Base-by-base conservation (phyloP, 2,113 vertebrate genomes). In the Pyrgilauda ruficollis region DNA sequence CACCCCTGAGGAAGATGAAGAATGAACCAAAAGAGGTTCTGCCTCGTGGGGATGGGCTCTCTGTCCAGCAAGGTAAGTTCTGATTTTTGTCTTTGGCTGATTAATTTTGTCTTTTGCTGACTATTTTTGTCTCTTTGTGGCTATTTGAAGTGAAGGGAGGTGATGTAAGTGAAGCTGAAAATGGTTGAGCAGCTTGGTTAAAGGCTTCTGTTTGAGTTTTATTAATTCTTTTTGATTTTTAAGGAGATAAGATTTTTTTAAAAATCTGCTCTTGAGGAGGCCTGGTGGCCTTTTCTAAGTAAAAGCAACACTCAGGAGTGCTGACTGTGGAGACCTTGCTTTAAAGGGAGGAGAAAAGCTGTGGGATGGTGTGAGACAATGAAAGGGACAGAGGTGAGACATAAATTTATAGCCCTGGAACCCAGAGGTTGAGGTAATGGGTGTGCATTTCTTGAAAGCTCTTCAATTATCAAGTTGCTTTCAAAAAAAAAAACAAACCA, bases 241-340 rank as follows among this genome's bases (percentile, higher is more conserved):
- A 5, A 39, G 14, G 6, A 19, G 44, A 31, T 21, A 3, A 7
- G 10, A 1, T 0, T 24, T 43, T 43, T 47, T 43, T 9, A 6
- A 9, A 23, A 63, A 15, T 11, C 11, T 64, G 13, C 13, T 85
- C 2, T 39, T 46, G 15, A 68, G 58, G 7, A 26, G 20, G 12
- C 7, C 19, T 66, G 16, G 43, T 41, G 46, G n/a, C 15, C 4
- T 85, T 41, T 73, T 5, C 7, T 37, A 8, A 37, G 27, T 8
- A 41, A 24, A 47, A 75, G 5, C 19, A 59, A 1, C 16, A 10
- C 11, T 81, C 7, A 8, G 41, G 23, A 37, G 4, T n/a, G 35
- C 12, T 59, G 41, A 6, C 14, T 61, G 26, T 22, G 19, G 35
- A 56, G 74, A 31, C 8, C 26, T 53, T 0, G 0, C 12, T 77